Conservation (phyloP, 1,140 invertebrate genomes). For the Thaumetopoea pityocampa region DNA sequence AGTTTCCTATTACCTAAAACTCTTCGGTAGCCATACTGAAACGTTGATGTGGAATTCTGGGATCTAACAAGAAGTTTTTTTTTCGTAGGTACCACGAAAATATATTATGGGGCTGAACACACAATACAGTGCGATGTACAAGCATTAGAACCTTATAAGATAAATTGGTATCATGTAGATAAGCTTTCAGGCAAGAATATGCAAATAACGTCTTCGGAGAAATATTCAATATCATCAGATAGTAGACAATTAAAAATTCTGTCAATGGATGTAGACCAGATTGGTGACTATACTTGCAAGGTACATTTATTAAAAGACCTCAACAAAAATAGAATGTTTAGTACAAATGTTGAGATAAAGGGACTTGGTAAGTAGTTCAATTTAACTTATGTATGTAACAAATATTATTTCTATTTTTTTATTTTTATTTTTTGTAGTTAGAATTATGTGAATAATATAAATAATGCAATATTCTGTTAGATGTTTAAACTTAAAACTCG, state of each 20-base stretch:
- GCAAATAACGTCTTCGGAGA: not conserved
- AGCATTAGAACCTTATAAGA: slow-evolving; percentile 4
- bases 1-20: no score
- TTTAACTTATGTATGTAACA: no score
- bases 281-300: slow-evolving; percentile 6
- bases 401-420: no score
- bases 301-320: not conserved
- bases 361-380: slow-evolving; percentile 4
- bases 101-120: not conserved
- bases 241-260: slow-evolving; percentile 5
- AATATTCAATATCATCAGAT: not conserved
- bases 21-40: no score
- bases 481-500: no score
- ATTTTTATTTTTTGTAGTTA: no score
- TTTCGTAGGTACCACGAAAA: not conserved
- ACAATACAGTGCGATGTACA: slow-evolving; percentile 4
- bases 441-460: no score
- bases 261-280: slow-evolving; percentile 4
- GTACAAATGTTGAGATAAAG: not conserved
- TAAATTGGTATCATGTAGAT: slow-evolving; percentile 3
- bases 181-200: not conserved
- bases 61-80: no score
- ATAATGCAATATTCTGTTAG: no score
- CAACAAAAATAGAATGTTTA: not conserved
- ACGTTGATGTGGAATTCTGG: no score